A percentile compares a stretch with the other conserved stretches of the same genome.
Conservation (phyloP, 2,113 vertebrate genomes). For the Callopanchax toddi region DNA sequence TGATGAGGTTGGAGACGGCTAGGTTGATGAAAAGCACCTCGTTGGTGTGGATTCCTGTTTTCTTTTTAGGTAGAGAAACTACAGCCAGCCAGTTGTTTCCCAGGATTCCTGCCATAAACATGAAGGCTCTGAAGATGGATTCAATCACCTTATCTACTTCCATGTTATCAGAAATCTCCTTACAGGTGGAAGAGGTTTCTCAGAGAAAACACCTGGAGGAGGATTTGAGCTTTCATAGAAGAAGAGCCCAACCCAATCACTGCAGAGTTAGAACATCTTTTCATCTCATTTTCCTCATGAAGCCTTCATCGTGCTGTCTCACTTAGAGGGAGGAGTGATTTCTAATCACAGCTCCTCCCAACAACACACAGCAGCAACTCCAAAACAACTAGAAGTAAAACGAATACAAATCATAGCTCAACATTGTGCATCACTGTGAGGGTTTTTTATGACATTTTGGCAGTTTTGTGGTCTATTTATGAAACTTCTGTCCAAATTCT, state of each 20-base stretch:
- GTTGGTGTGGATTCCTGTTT: conserved; percentile 62
- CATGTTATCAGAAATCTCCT: conserved; percentile 49
- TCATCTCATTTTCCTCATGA: not conserved
- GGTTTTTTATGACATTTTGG: not conserved
- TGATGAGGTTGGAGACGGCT: conserved; percentile 81
- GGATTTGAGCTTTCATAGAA: conserved; percentile 34
- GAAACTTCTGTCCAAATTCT: too few species aligned
- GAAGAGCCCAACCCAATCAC: conserved; percentile 32
- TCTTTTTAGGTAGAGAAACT: conserved; percentile 59
- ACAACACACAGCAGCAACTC: too few species aligned
- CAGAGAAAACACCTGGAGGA: not conserved
- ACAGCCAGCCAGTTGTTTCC: conserved; percentile 79
- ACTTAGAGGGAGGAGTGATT: conserved; percentile 13
- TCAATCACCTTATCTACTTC: conserved; percentile 48
- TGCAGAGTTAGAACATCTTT: not conserved
- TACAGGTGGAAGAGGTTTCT: not conserved
- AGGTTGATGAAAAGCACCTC: conserved; percentile 80
- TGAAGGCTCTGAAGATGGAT: conserved; percentile 60
- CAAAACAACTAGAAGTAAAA: too few species aligned
- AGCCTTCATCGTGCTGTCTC: conserved; percentile 10
- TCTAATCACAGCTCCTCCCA: conserved; percentile 1
- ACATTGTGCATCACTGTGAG: too few species aligned
- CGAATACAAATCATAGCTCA: not conserved
- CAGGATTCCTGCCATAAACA: conserved; percentile 74
- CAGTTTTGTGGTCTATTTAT: not conserved